Evolutionary conservation across 2,888 invertebrate species (phyloP).

Genomic region (Lysandra bellargus): DNA sequence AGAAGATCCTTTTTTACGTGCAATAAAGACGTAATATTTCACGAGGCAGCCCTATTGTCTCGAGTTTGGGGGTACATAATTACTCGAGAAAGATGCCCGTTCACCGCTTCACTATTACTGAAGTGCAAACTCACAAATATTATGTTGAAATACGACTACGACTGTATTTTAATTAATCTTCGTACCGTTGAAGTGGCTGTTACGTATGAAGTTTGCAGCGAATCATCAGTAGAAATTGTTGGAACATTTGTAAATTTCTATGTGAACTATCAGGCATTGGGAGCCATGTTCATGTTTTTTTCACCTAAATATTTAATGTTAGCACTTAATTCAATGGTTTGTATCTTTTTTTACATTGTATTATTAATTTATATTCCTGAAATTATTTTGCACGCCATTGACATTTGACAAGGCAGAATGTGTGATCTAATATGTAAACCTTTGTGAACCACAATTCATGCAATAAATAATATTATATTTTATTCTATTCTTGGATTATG

Average conservation of each 20-base stretch:
- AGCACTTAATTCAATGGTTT: too few species aligned
- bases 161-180: conserved; percentile 14
- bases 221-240: neutral
- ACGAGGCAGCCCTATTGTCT: conserved; percentile 17
- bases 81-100: conserved; percentile 28
- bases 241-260: neutral
- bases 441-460: too few species aligned
- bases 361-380: too few species aligned
- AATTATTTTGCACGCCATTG: too few species aligned
- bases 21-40: conserved; percentile 4
- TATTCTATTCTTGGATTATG: too few species aligned
- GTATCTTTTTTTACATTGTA: too few species aligned
- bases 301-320: too few species aligned
- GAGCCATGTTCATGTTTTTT: too few species aligned
- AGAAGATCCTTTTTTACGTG: conserved; percentile 3
- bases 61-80: conserved; percentile 29
- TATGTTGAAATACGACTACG: neutral
- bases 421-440: too few species aligned
- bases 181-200: neutral
- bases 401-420: too few species aligned
- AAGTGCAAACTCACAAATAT: conserved; percentile 30
- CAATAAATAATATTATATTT: too few species aligned
- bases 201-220: neutral
- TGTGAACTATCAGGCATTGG: too few species aligned
- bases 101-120: conserved; percentile 9